Conservation (phyloP, 2,797 vertebrate species). For the Leontocebus nigricollis region DNA sequence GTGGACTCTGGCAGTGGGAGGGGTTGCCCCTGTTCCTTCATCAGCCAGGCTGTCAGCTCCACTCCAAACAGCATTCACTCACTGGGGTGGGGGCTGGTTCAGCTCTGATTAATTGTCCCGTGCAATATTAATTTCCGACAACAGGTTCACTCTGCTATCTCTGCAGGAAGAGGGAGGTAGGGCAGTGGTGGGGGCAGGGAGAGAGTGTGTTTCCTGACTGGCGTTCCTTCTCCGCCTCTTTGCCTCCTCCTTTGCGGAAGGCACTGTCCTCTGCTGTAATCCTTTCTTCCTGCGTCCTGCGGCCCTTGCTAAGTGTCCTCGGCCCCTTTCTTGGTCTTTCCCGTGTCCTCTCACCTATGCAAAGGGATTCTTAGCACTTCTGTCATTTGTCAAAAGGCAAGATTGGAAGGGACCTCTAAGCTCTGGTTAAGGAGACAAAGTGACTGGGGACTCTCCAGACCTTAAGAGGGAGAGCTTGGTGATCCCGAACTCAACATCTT, state of each 20-base stretch:
- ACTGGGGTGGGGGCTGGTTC: neutral
- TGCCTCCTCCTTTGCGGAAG: neutral
- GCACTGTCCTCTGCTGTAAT: neutral
- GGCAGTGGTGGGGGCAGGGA: neutral
- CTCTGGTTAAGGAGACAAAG: neutral
- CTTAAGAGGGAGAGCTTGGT: neutral
- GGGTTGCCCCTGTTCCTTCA: neutral
- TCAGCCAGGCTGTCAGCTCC: slow-evolving; percentile 46
- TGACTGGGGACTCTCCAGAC: neutral
- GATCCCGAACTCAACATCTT: neutral
- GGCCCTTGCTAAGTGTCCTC: neutral
- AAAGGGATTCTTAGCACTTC: neutral
- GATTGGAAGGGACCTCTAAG: neutral
- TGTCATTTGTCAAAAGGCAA: neutral
- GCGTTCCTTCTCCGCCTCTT: neutral
- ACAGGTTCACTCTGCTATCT: slow-evolving; percentile 12
- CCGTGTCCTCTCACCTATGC: neutral
- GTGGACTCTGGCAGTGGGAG: neutral
- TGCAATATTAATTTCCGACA: slow-evolving; percentile 49
- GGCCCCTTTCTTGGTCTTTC: neutral
- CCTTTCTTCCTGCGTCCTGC: neutral
- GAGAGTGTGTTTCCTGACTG: neutral
- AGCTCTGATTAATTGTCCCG: slow-evolving; percentile 61
- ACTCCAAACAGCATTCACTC: slow-evolving; percentile 43
- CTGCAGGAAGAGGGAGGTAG: neutral